phyloP scores from a whole-genome alignment of 2,797 vertebrate genomes.

The Calcarius lapponicus region DNA sequence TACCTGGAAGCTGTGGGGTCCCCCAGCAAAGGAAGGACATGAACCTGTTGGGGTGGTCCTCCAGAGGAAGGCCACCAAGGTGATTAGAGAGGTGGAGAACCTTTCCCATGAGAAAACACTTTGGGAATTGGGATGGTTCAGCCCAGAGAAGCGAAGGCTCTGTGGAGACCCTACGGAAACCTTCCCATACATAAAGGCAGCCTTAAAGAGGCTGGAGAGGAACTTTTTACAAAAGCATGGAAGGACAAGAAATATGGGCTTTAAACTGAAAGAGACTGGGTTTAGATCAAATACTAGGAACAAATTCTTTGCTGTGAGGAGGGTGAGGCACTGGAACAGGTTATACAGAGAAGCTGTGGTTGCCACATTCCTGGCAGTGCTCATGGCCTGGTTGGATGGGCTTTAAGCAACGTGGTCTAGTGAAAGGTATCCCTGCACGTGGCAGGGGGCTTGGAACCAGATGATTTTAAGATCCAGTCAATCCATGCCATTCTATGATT shows the following conservation, averaged over 20 bases:
- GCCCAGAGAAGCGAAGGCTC: not conserved
- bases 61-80: not conserved
- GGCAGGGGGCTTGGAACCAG: not conserved
- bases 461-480: not conserved
- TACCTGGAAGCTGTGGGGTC: not conserved
- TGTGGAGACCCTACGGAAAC: not conserved
- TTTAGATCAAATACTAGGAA: not conserved
- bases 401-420: not conserved
- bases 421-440: fast-evolving
- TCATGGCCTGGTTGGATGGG: not conserved
- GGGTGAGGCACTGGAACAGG: not conserved
- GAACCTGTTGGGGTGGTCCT: not conserved
- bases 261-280: not conserved
- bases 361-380: not conserved
- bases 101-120: not conserved
- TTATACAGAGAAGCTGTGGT: too few relatives aligned
- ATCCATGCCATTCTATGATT: not conserved
- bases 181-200: not conserved
- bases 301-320: not conserved
- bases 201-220: not conserved
- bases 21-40: not conserved
- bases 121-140: not conserved
- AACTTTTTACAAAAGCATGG: not conserved
- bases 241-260: not conserved
- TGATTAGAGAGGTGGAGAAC: not conserved